Conservation (phyloP, 2,113 vertebrate genomes). For the Amazona guildingii region DNA sequence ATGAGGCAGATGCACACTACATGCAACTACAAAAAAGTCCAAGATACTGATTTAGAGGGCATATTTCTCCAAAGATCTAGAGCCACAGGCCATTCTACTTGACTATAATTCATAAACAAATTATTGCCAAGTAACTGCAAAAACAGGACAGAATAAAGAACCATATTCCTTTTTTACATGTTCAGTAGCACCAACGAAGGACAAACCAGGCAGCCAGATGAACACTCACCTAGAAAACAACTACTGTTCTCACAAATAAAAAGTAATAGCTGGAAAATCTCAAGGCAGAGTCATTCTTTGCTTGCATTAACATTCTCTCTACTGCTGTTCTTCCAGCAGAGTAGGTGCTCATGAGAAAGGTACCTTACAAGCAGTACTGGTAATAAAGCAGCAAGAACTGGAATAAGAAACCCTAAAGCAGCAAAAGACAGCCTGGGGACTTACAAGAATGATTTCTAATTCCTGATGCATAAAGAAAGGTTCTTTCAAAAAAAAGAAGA, state of each 20-base stretch:
- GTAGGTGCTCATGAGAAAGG: neutral
- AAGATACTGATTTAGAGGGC: neutral
- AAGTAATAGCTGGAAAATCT: neutral
- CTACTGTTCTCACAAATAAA: neutral
- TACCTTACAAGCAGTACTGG: neutral
- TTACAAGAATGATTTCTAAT: neutral
- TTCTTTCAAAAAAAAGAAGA: neutral
- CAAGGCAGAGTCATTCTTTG: neutral
- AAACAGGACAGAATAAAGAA: neutral
- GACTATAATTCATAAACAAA: neutral
- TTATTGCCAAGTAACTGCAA: neutral
- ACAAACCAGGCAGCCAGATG: neutral
- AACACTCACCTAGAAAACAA: neutral
- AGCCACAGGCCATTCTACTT: neutral
- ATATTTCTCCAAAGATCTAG: neutral
- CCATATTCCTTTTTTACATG: neutral
- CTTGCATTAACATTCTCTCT: neutral
- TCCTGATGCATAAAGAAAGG: neutral
- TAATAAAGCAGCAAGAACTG: neutral
- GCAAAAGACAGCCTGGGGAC: neutral
- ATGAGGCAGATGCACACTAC: neutral
- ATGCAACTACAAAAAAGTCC: neutral
- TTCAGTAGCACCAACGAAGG: neutral
- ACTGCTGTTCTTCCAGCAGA: neutral
- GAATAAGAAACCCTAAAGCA: neutral